phyloP scores from a whole-genome alignment of 2,888 invertebrate species.

The Euplagia quadripunctaria region DNA sequence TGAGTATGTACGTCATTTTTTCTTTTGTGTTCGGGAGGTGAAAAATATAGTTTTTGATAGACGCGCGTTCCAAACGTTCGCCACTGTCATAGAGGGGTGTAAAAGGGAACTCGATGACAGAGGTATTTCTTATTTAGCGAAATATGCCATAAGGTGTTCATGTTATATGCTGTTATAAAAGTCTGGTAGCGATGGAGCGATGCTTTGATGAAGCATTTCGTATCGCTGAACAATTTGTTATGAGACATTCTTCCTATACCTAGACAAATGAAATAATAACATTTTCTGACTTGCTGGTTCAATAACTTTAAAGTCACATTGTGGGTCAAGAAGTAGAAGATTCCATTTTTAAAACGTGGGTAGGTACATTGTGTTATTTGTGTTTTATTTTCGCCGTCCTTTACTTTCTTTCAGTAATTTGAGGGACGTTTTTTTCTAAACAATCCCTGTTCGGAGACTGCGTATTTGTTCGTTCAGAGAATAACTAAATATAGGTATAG shows the following conservation, averaged over 20 bases:
- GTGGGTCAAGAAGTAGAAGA: not conserved
- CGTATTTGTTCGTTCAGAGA: no score
- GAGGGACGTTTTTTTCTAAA: no score
- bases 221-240: constrained; percentile 24
- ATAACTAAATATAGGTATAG: no score
- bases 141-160: constrained; percentile 58
- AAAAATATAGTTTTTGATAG: constrained; percentile 72
- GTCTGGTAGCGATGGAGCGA: constrained; percentile 35
- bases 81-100: constrained; percentile 61
- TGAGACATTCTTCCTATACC: constrained; percentile 22
- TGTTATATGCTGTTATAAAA: constrained; percentile 46
- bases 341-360: not conserved
- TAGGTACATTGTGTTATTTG: no score
- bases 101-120: constrained; percentile 63
- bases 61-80: constrained; percentile 59
- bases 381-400: no score
- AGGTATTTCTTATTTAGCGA: constrained; percentile 77
- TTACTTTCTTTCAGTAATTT: no score
- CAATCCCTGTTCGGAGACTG: no score
- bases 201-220: constrained; percentile 34
- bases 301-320: not conserved
- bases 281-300: not conserved
- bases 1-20: constrained; percentile 72
- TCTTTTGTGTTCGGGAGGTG: constrained; percentile 57
- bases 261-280: constrained; percentile 20